Conservation (phyloP, 1,140 invertebrate genomes). For the Leptinotarsa defecta region DNA sequence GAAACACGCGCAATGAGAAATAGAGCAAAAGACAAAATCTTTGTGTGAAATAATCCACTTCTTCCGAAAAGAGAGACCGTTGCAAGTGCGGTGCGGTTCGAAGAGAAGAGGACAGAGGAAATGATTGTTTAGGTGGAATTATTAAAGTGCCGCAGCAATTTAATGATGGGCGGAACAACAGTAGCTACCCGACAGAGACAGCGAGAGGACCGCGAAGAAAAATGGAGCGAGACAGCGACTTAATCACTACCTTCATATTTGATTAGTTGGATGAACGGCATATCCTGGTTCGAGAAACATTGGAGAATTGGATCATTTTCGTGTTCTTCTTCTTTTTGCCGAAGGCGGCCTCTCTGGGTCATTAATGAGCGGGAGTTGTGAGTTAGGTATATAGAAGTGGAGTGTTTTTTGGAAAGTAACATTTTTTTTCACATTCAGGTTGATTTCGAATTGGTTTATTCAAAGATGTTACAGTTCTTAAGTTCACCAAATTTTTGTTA, state of each 20-base stretch:
- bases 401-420: no score
- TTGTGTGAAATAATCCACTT: no score
- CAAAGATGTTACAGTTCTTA: no score
- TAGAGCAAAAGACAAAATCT: no score
- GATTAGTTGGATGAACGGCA: constrained; percentile 49
- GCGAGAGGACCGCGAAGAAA: constrained; percentile 21
- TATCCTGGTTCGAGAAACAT: constrained; percentile 25
- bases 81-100: no score
- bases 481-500: no score
- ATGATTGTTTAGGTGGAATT: constrained; percentile 56
- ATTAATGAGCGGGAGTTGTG: not conserved
- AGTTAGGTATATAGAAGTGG: no score
- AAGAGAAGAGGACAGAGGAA: constrained; percentile 33
- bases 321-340: not conserved
- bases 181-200: constrained; percentile 44
- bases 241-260: constrained; percentile 50
- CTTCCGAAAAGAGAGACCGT: no score
- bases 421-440: no score
- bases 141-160: constrained; percentile 52
- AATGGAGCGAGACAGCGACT: constrained; percentile 38
- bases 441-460: no score
- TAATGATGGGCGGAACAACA: constrained; percentile 55
- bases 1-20: no score
- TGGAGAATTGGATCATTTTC: not conserved
- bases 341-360: not conserved